A percentile compares a stretch with the other conserved stretches of the same genome.
These are phyloP conservation scores for Myiothlypis coronata DNA, from an alignment of 2,797 vertebrate genomes.

Conservation along the genomic window DNA sequence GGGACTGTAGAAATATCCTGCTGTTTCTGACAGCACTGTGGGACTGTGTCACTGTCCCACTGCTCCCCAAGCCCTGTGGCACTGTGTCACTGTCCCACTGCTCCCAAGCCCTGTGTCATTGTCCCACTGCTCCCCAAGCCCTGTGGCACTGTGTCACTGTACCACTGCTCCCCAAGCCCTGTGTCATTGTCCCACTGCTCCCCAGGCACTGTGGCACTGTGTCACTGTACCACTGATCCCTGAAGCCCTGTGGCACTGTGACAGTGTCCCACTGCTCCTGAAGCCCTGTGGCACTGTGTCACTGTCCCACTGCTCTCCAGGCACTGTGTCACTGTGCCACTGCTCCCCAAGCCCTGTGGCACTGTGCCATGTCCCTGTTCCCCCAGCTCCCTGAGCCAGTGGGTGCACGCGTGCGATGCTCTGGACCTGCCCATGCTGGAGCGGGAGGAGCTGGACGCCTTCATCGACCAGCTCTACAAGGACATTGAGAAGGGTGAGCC, in stretches of 20 bases:
- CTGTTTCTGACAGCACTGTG: neutral
- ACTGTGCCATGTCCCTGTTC: neutral
- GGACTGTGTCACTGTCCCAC: neutral
- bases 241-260: too few species aligned
- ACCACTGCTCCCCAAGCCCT: accelerated
- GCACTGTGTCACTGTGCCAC: too few species aligned
- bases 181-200: too few species aligned
- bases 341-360: too few species aligned
- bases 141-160: neutral
- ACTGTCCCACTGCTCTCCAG: neutral
- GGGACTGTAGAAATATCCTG: neutral
- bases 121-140: neutral
- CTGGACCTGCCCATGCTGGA: slow-evolving; percentile 86
- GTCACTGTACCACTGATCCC: too few species aligned
- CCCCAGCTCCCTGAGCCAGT: slow-evolving; percentile 91
- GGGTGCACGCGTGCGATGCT: slow-evolving; percentile 94
- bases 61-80: accelerated
- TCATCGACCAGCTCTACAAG: slow-evolving; percentile 97
- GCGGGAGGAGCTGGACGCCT: slow-evolving; percentile 90
- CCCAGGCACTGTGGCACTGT: too few species aligned
- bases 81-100: neutral
- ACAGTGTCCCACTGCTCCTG: neutral
- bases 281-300: neutral
- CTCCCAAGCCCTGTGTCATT: neutral
- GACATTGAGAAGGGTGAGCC: slow-evolving; percentile 94